These are phyloP conservation scores for Hypolimnas misippus DNA, from an alignment of 2,888 invertebrate genomes.

Conservation along the genomic window DNA sequence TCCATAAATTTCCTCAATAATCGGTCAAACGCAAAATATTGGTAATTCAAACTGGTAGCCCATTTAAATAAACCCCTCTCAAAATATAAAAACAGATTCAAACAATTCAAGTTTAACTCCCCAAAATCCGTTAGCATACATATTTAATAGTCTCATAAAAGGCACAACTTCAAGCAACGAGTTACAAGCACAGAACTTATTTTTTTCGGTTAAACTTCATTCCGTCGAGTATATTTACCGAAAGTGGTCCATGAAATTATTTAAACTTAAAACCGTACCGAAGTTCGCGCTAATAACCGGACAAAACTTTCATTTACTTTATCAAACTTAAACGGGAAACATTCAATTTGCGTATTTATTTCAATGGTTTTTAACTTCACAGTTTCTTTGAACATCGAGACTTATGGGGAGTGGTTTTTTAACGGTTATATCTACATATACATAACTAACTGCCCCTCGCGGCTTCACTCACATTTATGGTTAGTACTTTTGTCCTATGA, in stretches of 20 bases:
- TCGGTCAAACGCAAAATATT: no score
- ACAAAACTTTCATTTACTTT: conserved; percentile 54
- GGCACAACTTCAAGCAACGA: conserved; percentile 17
- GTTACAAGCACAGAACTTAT: conserved; percentile 41
- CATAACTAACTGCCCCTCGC: no score
- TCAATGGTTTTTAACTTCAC: no score
- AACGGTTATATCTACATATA: no score
- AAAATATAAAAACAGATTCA: no score
- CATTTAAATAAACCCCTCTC: no score
- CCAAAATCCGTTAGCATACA: conserved; percentile 6
- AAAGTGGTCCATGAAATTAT: conserved; percentile 67
- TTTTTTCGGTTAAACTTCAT: conserved; percentile 42
- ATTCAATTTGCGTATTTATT: conserved; percentile 63
- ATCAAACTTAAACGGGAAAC: conserved; percentile 61
- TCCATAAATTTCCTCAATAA: no score
- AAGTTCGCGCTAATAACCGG: conserved; percentile 67
- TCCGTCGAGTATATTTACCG: conserved; percentile 62
- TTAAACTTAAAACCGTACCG: conserved; percentile 62
- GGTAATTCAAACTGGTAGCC: no score
- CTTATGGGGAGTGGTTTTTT: no score
- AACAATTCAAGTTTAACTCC: background rate
- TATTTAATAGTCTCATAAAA: conserved; percentile 31
- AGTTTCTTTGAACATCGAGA: conserved; percentile 18
- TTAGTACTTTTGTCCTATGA: no score
- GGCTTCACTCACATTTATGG: no score